Evolutionary conservation across 2,797 vertebrate species (phyloP).

Genomic region (Gephyroberyx darwinii): DNA sequence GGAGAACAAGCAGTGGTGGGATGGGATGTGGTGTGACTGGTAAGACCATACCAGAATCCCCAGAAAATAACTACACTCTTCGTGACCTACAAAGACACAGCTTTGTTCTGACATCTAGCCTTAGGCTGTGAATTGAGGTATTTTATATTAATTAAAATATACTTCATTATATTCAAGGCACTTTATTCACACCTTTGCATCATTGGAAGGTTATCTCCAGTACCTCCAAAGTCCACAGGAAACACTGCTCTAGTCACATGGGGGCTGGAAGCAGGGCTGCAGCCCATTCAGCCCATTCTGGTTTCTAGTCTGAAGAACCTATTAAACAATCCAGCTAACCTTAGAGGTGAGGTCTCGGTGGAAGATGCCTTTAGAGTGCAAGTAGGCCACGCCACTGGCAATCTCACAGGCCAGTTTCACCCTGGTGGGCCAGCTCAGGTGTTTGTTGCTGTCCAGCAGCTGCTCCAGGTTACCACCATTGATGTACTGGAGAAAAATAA

Average conservation of each 20-base stretch:
- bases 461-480: slow-evolving; percentile 98
- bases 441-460: slow-evolving; percentile 92
- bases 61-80: background rate
- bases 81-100: background rate
- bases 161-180: too few relatives aligned
- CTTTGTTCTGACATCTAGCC: too few relatives aligned
- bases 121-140: too few relatives aligned
- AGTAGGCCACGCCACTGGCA: slow-evolving; percentile 90
- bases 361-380: slow-evolving; percentile 98
- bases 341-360: slow-evolving; percentile 98
- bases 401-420: slow-evolving; percentile 92
- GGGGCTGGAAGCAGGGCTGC: background rate
- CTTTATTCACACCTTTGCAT: too few relatives aligned
- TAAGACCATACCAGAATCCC: too few relatives aligned
- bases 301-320: slow-evolving; percentile 29
- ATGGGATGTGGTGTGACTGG: background rate
- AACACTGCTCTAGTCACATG: background rate
- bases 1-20: background rate
- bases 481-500: slow-evolving; percentile 87
- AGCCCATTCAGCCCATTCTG: background rate
- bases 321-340: slow-evolving; percentile 76
- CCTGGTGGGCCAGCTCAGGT: slow-evolving; percentile 90
- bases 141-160: too few relatives aligned
- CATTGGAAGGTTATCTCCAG: too few relatives aligned
- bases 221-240: background rate